Evolutionary conservation across 1,140 invertebrate genomes (phyloP), one percentile per base, ranked within the genome.

Genomic region (Drosophila pruinosa): DNA sequence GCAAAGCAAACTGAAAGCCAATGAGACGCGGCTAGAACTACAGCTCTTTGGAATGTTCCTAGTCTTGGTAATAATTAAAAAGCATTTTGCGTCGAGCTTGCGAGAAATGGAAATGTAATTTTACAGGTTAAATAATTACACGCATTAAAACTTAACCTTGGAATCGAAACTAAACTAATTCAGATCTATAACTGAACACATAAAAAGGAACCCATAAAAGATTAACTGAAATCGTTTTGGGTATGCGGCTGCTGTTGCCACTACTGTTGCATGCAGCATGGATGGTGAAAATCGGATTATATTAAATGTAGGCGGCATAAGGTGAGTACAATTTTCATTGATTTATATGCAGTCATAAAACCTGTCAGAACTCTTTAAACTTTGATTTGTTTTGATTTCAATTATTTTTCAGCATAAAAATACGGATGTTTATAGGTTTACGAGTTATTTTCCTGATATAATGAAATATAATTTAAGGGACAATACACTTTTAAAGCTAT

Each of bases 221-320:
- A 10, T 4, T 22, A 43, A 41, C 10, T 24, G 61, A 34, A 64
- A 70, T 63, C 41, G 57, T 48, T 47, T 70, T 70, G 86, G 77
- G 89, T 63, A 91, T 86, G 82, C 82, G 70, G 82, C 82, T 89
- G 82, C 72, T 82, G 72, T 72, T 79, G 39, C 64, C 69, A 69
- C 75, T 65, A 83, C 70, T 89, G 82, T 89, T 90, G 80, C 75
- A 78, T 88, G 90, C 90, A 92, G 91, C 85, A 96, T 97, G 95
- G 96, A 97, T 93, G 94, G 95, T 73, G 97, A 98, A 92, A 97
- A 99, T 93, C 95, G 98, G 89, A 97, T 99, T 74, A 97, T 99
- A 90, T 94, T 99, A 75, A 99, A 99, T 93, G 97, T 99, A 78
- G 98, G 98, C 58, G 98, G 98, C 39, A 98, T 99, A 91, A 92